Percentiles rank a stretch among this genome's conserved stretches.
Evolutionary conservation across 2,113 vertebrate species (phyloP).

Genomic region (Callipepla californica): DNA sequence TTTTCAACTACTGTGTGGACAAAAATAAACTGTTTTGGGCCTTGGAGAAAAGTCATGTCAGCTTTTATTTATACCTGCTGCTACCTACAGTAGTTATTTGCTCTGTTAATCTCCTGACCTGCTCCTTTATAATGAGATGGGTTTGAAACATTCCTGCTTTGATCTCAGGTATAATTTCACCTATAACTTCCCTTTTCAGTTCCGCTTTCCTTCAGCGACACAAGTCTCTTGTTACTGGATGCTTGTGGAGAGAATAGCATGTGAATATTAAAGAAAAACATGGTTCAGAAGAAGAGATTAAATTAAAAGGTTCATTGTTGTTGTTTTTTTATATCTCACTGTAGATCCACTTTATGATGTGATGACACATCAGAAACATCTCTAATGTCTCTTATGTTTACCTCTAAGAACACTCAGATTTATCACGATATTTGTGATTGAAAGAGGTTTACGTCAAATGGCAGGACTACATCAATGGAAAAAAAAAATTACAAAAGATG

Average conservation of each 20-base stretch:
- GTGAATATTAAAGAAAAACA: not conserved
- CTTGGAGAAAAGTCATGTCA: not conserved
- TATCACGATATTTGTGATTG: not conserved
- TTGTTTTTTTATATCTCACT: rapidly evolving
- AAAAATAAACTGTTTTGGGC: not conserved
- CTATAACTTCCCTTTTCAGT: not conserved
- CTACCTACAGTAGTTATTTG: not conserved
- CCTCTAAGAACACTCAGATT: not conserved
- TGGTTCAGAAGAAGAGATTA: not conserved
- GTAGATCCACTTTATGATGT: not conserved
- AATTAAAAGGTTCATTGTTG: not conserved
- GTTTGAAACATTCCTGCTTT: not conserved
- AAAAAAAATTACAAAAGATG: not conserved
- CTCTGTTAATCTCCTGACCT: not conserved
- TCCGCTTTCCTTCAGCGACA: not conserved
- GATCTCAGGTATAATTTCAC: not conserved
- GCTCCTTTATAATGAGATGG: not conserved
- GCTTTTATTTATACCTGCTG: not conserved
- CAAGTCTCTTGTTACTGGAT: not conserved
- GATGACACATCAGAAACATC: not conserved
- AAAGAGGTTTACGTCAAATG: not conserved
- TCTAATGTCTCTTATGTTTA: not conserved
- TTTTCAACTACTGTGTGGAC: not conserved
- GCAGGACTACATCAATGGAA: not conserved
- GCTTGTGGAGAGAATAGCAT: not conserved